Conservation (phyloP, 1,140 invertebrate genomes). For the Cylas formicarius region DNA sequence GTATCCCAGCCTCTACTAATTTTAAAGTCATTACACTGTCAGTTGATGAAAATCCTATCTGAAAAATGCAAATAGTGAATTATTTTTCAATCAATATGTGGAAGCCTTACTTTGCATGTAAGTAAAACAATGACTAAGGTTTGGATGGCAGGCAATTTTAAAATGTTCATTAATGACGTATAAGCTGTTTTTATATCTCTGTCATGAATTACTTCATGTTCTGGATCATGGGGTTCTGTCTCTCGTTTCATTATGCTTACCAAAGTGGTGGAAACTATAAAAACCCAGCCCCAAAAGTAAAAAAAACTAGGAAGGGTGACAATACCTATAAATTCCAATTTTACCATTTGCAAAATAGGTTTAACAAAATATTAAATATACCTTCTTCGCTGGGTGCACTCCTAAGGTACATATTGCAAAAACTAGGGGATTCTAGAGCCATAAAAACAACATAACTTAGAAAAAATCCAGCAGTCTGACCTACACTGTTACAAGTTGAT, state of each 20-base stretch:
- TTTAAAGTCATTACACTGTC: conserved; percentile 94
- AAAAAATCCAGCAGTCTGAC: conserved; percentile 97
- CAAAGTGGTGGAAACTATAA: conserved; percentile 84
- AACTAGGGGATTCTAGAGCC: conserved; percentile 92
- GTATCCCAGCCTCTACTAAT: conserved; percentile 89
- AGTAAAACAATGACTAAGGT: conserved; percentile 73
- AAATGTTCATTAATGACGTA: conserved; percentile 72
- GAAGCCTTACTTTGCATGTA: conserved; percentile 77
- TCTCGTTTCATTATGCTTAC: conserved; percentile 88
- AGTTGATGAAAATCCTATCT: conserved; percentile 94
- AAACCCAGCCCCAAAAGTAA: conserved; percentile 91
- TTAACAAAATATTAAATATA: conserved; percentile 5
- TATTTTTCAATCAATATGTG: conserved; percentile 3
- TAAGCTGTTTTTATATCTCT: conserved; percentile 66
- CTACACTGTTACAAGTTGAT: conserved; percentile 97
- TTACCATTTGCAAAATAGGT: background rate
- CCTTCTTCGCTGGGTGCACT: conserved; percentile 59
- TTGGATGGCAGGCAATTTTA: conserved; percentile 75
- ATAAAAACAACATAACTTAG: conserved; percentile 96
- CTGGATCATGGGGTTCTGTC: conserved; percentile 43
- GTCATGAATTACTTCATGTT: conserved; percentile 42
- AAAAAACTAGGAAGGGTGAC: conserved; percentile 87
- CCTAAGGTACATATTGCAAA: conserved; percentile 91
- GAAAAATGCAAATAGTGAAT: too few relatives aligned
- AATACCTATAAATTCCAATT: conserved; percentile 48